These are phyloP conservation scores for Cryptosula pallasiana DNA, from an alignment of 2,888 invertebrate genomes.

Conservation along the genomic window DNA sequence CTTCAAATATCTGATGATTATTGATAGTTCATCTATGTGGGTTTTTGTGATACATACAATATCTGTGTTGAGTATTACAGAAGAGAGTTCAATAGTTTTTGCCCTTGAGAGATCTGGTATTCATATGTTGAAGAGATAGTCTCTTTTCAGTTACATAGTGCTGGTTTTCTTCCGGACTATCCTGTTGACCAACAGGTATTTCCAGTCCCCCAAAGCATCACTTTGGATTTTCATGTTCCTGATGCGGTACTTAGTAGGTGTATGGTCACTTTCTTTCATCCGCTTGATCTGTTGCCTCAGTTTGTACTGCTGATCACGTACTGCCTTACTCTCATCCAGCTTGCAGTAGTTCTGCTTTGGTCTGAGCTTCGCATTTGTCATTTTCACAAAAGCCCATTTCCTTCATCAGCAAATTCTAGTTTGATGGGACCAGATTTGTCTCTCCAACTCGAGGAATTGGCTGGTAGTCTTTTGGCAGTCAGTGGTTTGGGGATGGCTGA, in stretches of 20 bases:
- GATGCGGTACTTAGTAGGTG: background rate
- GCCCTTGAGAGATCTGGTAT: background rate
- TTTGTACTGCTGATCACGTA: background rate
- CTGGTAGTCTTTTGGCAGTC: background rate
- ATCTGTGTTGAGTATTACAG: background rate
- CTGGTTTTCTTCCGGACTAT: background rate
- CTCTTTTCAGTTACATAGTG: background rate
- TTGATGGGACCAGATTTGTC: background rate
- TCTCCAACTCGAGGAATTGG: background rate
- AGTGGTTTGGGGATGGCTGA: background rate
- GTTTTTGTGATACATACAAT: background rate
- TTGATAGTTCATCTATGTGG: background rate
- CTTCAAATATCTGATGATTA: background rate
- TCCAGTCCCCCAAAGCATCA: background rate
- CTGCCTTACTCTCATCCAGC: background rate
- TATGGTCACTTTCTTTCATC: background rate
- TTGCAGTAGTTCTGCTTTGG: background rate
- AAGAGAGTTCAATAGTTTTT: background rate
- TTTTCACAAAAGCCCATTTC: background rate
- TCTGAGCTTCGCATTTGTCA: background rate
- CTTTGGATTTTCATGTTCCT: background rate
- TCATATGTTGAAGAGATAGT: background rate
- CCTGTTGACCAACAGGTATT: background rate
- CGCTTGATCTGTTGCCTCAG: background rate
- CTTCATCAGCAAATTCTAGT: background rate